Conservation (phyloP, 1,140 invertebrate species). For the Drosophila elegans region DNA sequence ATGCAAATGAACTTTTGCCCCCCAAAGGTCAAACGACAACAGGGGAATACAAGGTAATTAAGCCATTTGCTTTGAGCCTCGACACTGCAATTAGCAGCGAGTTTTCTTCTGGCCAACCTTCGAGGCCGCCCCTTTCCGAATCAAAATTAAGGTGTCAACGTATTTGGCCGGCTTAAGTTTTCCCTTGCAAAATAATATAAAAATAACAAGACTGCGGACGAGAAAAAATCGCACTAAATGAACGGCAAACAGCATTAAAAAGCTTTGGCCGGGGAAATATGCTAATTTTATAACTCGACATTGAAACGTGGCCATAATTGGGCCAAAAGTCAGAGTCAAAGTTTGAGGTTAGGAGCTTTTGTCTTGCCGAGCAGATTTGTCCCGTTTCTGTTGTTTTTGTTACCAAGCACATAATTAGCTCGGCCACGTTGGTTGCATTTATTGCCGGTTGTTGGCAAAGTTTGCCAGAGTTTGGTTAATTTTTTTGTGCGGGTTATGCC, state of each 20-base stretch:
- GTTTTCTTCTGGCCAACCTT: slow-evolving; percentile 32
- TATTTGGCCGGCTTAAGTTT: slow-evolving; percentile 61
- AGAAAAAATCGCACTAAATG: slow-evolving; percentile 9
- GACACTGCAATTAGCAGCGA: slow-evolving; percentile 71
- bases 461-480: slow-evolving; percentile 23
- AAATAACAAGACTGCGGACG: slow-evolving; percentile 19
- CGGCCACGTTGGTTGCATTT: slow-evolving; percentile 47
- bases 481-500: slow-evolving; percentile 34
- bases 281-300: slow-evolving; percentile 71
- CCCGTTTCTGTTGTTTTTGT: slow-evolving; percentile 14
- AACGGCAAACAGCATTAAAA: slow-evolving; percentile 54
- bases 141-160: slow-evolving; percentile 73
- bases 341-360: slow-evolving; percentile 52
- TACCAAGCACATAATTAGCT: slow-evolving; percentile 45
- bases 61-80: slow-evolving; percentile 69
- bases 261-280: slow-evolving; percentile 55
- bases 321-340: slow-evolving; percentile 59
- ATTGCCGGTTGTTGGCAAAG: slow-evolving; percentile 37
- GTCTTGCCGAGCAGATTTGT: slow-evolving; percentile 39
- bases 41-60: slow-evolving; percentile 66
- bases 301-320: slow-evolving; percentile 73
- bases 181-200: slow-evolving; percentile 8
- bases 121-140: slow-evolving; percentile 12
- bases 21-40: slow-evolving; percentile 60
- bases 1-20: slow-evolving; percentile 67